A percentile compares a stretch with the other conserved stretches of the same genome.
These are phyloP conservation scores for Tachystola acroxantha DNA, from an alignment of 2,888 invertebrate genomes.

Conservation along the genomic window DNA sequence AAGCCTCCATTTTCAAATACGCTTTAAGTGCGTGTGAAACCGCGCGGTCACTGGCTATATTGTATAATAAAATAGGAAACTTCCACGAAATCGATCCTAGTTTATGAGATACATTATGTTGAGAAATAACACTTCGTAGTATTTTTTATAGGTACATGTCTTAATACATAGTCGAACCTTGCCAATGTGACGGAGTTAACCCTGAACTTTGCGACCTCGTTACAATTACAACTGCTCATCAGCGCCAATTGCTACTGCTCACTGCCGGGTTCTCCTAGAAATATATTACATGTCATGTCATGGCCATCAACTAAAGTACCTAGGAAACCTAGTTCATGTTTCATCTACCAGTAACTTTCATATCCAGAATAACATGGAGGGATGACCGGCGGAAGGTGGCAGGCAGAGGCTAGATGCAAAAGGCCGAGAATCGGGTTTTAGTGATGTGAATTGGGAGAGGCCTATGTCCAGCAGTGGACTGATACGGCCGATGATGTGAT, in stretches of 20 bases:
- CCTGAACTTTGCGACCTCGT: constrained; percentile 52
- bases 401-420: too few relatives aligned
- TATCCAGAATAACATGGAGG: too few relatives aligned
- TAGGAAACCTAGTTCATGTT: constrained; percentile 27
- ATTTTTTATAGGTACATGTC: neutral
- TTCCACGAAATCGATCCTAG: neutral
- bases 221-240: constrained; percentile 34
- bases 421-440: too few relatives aligned
- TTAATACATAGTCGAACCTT: neutral
- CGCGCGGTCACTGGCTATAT: too few relatives aligned
- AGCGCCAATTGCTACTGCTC: constrained; percentile 38
- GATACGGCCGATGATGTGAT: too few relatives aligned
- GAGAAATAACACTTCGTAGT: neutral
- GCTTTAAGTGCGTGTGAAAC: too few relatives aligned
- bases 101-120: neutral
- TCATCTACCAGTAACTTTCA: constrained; percentile 7
- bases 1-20: too few relatives aligned
- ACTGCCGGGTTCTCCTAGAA: constrained; percentile 24
- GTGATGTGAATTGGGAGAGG: too few relatives aligned
- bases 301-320: constrained; percentile 26
- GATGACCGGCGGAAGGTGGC: too few relatives aligned
- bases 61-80: too few relatives aligned
- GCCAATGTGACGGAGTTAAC: constrained; percentile 37
- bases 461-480: too few relatives aligned
- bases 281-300: constrained; percentile 39